Evolutionary conservation across 1,140 invertebrate genomes (phyloP).

Genomic region (Drosophila funebris): DNA sequence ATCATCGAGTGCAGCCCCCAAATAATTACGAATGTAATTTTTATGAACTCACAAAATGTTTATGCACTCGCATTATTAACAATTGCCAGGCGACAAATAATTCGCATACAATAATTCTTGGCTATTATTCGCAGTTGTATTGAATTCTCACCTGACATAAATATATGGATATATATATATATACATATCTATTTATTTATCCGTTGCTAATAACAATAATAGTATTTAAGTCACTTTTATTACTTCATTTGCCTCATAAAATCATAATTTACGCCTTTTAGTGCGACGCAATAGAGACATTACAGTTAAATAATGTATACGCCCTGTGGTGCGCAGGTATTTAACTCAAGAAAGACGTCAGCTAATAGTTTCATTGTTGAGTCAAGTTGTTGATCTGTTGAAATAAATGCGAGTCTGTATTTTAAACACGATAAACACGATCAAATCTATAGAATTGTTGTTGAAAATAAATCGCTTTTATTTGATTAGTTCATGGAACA

Average conservation of each 20-base stretch:
- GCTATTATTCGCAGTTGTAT: not conserved
- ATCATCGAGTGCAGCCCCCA: not conserved
- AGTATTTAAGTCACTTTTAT: not conserved
- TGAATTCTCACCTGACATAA: not conserved
- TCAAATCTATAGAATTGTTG: not conserved
- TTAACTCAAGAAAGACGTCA: not conserved
- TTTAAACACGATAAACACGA: constrained; percentile 20
- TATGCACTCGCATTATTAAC: not conserved
- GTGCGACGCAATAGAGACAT: constrained; percentile 2
- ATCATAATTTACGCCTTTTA: constrained; percentile 10
- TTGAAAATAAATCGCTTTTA: constrained; percentile 30
- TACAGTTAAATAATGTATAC: constrained; percentile 13
- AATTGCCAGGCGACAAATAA: constrained; percentile 18
- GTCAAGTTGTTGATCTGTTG: constrained; percentile 11
- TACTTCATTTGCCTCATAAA: constrained; percentile 5
- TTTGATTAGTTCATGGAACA: constrained; percentile 1
- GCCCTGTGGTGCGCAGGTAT: constrained; percentile 15
- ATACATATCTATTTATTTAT: not conserved
- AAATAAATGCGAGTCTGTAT: constrained; percentile 16
- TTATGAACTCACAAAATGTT: constrained; percentile 8
- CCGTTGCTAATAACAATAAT: constrained; percentile 3
- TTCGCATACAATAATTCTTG: not conserved
- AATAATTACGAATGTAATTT: constrained; percentile 7
- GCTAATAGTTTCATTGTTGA: constrained; percentile 17
- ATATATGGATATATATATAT: not conserved